phyloP scores from a whole-genome alignment of 2,113 vertebrate genomes.

The Perca schrenkii region DNA sequence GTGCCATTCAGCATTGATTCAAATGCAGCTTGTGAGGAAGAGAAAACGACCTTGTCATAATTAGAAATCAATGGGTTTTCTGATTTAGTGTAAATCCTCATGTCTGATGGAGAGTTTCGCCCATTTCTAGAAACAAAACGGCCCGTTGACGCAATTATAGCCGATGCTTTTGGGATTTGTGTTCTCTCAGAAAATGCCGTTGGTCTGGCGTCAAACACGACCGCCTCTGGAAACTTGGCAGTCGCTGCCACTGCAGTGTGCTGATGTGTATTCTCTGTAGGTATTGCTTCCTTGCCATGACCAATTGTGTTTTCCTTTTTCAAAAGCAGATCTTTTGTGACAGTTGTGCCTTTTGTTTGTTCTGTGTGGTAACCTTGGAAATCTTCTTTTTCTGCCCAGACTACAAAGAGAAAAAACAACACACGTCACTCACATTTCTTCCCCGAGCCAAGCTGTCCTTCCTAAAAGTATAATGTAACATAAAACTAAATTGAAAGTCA shows the following conservation, averaged over 20 bases:
- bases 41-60: constrained; percentile 53
- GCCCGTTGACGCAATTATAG: constrained; percentile 23
- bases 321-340: constrained; percentile 50
- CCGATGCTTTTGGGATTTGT: constrained; percentile 28
- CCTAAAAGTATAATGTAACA: neutral
- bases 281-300: constrained; percentile 51
- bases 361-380: constrained; percentile 55
- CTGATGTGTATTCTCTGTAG: constrained; percentile 41
- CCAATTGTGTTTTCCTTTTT: constrained; percentile 49
- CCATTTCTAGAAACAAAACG: constrained; percentile 43
- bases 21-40: constrained; percentile 40
- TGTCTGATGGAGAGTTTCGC: constrained; percentile 27
- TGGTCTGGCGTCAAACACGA: constrained; percentile 57
- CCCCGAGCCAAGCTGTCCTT: neutral
- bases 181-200: constrained; percentile 29
- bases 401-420: constrained; percentile 55
- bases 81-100: constrained; percentile 29
- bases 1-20: constrained; percentile 64
- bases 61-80: constrained; percentile 55
- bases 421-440: constrained; percentile 27
- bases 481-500: neutral
- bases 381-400: constrained; percentile 50
- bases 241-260: constrained; percentile 27
- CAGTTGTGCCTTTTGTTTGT: constrained; percentile 59
- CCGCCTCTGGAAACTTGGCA: constrained; percentile 43